These are phyloP conservation scores for Apamea anceps DNA, from an alignment of 2,888 invertebrate species.

Conservation along the genomic window DNA sequence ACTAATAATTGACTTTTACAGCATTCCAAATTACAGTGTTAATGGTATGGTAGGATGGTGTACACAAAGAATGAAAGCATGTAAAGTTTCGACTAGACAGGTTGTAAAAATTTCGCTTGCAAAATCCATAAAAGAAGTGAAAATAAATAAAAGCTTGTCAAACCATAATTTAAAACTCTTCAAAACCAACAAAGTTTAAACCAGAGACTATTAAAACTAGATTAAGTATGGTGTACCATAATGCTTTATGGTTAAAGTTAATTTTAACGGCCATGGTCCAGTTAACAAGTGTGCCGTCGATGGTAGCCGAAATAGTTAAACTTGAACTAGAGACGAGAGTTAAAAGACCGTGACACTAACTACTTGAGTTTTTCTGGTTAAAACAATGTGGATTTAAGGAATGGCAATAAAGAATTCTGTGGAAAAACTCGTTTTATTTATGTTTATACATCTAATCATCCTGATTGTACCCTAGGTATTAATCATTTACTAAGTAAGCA, in stretches of 20 bases:
- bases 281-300: conserved; percentile 74
- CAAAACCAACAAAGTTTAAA: conserved; percentile 38
- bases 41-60: too few species aligned
- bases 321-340: conserved; percentile 70
- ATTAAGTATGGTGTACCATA: conserved; percentile 52
- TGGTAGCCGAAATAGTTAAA: conserved; percentile 77
- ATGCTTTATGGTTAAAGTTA: conserved; percentile 59
- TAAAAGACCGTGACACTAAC: conserved; percentile 54
- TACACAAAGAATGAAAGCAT: background rate
- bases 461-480: background rate
- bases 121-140: background rate
- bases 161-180: background rate
- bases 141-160: background rate
- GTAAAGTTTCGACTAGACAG: background rate
- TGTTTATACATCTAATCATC: background rate
- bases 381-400: conserved; percentile 29
- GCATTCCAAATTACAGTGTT: too few species aligned
- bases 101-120: background rate
- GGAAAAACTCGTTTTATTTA: background rate
- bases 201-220: conserved; percentile 45
- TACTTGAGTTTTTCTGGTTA: conserved; percentile 57
- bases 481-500: background rate
- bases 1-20: too few species aligned
- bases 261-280: conserved; percentile 74
- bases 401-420: conserved; percentile 1